A percentile compares a stretch with the other conserved stretches of the same genome.
Evolutionary conservation across 2,113 vertebrate species (phyloP).

Genomic region (Marcusenius ussheri): DNA sequence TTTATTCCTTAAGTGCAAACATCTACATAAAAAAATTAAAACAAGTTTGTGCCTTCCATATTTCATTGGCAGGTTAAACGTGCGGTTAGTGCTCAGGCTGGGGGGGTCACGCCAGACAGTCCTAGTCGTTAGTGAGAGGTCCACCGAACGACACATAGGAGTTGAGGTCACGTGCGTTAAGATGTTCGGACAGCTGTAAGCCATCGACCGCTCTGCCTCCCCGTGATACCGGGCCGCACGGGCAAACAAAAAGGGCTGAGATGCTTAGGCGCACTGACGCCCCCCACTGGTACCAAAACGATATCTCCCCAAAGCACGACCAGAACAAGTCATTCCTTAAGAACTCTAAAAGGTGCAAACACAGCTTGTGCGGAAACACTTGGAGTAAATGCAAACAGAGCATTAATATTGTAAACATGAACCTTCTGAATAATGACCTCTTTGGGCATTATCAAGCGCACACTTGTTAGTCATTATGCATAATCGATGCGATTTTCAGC

Average conservation of each 20-base stretch:
- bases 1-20: conserved; percentile 61
- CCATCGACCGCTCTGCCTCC: not conserved
- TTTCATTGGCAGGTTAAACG: conserved; percentile 40
- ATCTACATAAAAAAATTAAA: conserved; percentile 68
- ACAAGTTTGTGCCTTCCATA: conserved; percentile 39
- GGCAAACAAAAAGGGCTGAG: not conserved
- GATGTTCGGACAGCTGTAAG: not conserved
- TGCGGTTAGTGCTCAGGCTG: conserved; percentile 28
- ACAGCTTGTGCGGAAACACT: not conserved
- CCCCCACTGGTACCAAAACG: not conserved
- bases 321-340: not conserved
- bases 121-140: not conserved
- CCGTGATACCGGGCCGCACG: not conserved
- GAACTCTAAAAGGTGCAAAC: not conserved
- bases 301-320: not conserved
- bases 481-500: not conserved
- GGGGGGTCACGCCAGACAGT: not conserved
- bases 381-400: conserved; percentile 1
- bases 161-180: not conserved
- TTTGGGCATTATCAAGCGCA: not conserved
- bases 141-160: not conserved
- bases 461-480: not conserved
- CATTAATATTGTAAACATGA: conserved; percentile 3
- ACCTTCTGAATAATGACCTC: not conserved
- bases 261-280: not conserved